Evolutionary conservation across 2,888 invertebrate species (phyloP), one percentile per base, ranked within the genome.

Genomic region (Dilophus febrilis): DNA sequence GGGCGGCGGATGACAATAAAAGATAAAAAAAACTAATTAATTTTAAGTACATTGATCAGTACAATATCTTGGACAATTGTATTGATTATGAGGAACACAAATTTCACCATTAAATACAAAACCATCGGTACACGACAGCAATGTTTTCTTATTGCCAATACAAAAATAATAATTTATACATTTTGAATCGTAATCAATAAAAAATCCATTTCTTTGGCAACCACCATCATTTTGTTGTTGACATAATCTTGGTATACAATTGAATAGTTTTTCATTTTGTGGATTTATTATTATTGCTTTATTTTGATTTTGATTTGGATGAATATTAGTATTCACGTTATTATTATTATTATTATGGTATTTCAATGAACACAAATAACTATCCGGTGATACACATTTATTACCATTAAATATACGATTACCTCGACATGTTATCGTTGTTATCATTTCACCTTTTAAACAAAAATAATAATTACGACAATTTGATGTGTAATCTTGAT

Each of bases 381-480:
- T 58, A 4, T 56, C 46, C 1, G 61, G 53, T 19, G 61, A 60
- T 12, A 70, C 68, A 51, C 72, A 72, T 17, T 68, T 64, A 37
- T 65, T 64, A 0, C 72, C 72, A 57, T 74, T 70, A 54, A 71
- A 74, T 38, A 70, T 64, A 50, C 70, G 69, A 19, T 65, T 68
- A 11, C 66, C 68, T 12, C 66, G 62, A 44, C 73, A 73, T 1
- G 68, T 67, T 3, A 72, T 51, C 1, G 71, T 68, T 2, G 67
- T 66, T 13, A 71, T 55, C 14, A 68, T 64, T 48, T 71, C 70
- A 1, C 66, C 66, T 28, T 67, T 65, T 45, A 68, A 64, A 54
- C 73, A 74, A 56, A 67, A 74, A 50, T 68, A 70, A 52, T 72
- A 73, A 49, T 69, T 70, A 46, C 64, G 64, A 47, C 72, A 72